Evolutionary conservation across 2,888 invertebrate species (phyloP).

Genomic region (Andrena camellia): DNA sequence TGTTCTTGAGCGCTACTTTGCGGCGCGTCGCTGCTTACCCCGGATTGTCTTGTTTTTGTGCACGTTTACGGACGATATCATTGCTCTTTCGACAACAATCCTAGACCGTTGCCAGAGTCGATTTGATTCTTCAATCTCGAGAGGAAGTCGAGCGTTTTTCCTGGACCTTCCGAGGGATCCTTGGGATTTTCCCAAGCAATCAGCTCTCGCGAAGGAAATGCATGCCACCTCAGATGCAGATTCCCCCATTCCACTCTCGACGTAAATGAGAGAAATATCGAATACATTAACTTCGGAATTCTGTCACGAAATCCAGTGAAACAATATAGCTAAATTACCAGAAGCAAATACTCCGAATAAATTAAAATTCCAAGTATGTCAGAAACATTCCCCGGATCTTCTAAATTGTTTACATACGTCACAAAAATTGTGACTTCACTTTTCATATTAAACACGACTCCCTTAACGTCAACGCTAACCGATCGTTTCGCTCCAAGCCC

Average conservation of each 20-base stretch:
- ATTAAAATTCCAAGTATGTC: background rate
- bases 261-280: too few species aligned
- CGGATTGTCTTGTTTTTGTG: constrained; percentile 42
- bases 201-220: background rate
- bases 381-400: background rate
- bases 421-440: background rate
- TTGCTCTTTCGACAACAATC: constrained; percentile 46
- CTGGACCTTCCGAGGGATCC: background rate
- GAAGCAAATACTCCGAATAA: too few species aligned
- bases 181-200: constrained; percentile 5
- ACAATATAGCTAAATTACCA: too few species aligned
- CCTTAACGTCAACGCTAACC: background rate
- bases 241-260: background rate
- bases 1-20: constrained; percentile 48
- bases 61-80: constrained; percentile 54
- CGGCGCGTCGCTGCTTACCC: constrained; percentile 40
- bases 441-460: background rate
- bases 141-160: constrained; percentile 14
- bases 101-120: constrained; percentile 7
- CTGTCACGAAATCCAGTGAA: too few species aligned
- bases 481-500: background rate
- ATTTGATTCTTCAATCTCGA: constrained; percentile 35
- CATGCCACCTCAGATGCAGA: background rate
- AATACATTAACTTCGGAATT: too few species aligned
- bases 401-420: background rate